Conservation (phyloP, 2,888 invertebrate genomes). For the Drosophila falleni region DNA sequence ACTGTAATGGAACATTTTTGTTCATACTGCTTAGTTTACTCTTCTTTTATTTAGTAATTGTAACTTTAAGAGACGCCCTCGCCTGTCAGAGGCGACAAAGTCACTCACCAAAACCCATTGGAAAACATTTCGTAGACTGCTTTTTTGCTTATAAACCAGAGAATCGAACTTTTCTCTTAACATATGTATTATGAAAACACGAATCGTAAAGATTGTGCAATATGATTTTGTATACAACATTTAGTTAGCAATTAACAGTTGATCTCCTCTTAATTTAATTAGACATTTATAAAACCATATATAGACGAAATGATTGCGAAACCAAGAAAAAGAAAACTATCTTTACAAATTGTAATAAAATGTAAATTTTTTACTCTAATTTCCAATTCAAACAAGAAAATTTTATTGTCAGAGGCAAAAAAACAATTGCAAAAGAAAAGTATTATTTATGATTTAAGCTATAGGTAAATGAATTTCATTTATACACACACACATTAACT, state of each 20-base stretch:
- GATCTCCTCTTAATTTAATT: conserved; percentile 82
- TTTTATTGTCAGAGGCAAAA: conserved; percentile 59
- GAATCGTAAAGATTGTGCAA: conserved; percentile 71
- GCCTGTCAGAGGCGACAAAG: conserved; percentile 26
- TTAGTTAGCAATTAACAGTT: conserved; percentile 73
- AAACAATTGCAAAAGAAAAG: conserved; percentile 54
- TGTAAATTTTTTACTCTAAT: conserved; percentile 48
- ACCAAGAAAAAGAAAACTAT: conserved; percentile 8
- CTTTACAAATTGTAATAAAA: conserved; percentile 56
- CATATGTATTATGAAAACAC: conserved; percentile 54
- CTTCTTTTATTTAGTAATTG: conserved; percentile 32
- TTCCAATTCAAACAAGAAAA: conserved; percentile 30
- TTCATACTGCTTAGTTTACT: conserved; percentile 54
- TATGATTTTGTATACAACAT: conserved; percentile 67
- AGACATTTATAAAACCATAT: conserved; percentile 38
- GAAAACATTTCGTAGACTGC: conserved; percentile 74
- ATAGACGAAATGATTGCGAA: conserved; percentile 36
- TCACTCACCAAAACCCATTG: conserved; percentile 73
- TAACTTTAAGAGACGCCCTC: conserved; percentile 47
- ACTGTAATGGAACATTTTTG: conserved; percentile 42
- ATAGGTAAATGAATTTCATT: conserved; percentile 66
- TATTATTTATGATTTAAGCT: conserved; percentile 76
- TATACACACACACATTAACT: conserved; percentile 32
- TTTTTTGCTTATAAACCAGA: conserved; percentile 57
- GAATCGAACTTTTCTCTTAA: conserved; percentile 42